Base-by-base conservation (phyloP, 1,140 invertebrate species). In the Platorchestia sp. region DNA sequence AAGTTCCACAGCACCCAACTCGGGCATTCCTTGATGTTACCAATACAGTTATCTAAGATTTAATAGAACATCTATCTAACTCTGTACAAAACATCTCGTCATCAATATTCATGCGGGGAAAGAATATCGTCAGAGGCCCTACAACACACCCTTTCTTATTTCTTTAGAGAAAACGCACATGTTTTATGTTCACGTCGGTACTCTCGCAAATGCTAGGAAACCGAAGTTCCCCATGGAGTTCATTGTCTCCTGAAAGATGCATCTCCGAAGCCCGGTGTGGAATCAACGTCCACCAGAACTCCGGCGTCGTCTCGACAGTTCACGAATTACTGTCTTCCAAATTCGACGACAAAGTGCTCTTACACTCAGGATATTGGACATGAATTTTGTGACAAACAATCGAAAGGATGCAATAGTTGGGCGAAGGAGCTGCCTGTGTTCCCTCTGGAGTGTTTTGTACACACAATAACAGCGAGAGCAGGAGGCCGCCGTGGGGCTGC, bases 321-420 rank as follows among this genome's bases (percentile, higher is more conserved):
- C 59, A 36, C 59, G 59, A 75, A 75, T 75, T 75, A 75, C 59
- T 75, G 59, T 75, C 59, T 10, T 75, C 59, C 59, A 75, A 75
- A 75, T 75, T 75, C 59, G 59, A 36, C 10, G 59, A 75, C 59
- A 75, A 75, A 75, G 59, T 75, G 59, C 59, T 36, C 59, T 75
- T 75, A 75, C 59, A 75, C 59, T 75, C 59, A 75, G 59, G 59
- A 75, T 75, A 75, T 75, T 75, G 59, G 59, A 75, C 59, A 75
- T 10, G 59, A 75, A 75, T 75, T 75, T 75, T 75, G 59, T 75
- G 59, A 75, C 59, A 75, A 75, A 75, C 59, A 75, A 75, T 75
- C 59, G 59, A 75, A 75, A 75, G 59, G 59, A 75, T 75, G 59
- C 59, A 75, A 75, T 75, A 75, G 59, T 75, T 75, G 59, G 59